phyloP scores from a whole-genome alignment of 1,140 invertebrate species.

The Orchestia grillus region DNA sequence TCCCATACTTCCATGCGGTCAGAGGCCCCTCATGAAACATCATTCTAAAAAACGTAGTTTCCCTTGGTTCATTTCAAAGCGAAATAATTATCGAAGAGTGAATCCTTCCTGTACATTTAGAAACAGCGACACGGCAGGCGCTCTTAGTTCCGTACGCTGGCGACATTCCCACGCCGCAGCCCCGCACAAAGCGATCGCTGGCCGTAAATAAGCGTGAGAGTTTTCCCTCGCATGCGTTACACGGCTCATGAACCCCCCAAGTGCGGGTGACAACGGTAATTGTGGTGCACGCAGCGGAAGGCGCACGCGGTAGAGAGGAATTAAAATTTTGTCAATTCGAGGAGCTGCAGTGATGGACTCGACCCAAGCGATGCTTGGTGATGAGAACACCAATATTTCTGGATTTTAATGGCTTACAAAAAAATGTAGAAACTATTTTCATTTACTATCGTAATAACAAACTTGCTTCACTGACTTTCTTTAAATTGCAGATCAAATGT shows the following conservation, averaged over 20 bases:
- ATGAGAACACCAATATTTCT: neutral
- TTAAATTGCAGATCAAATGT: neutral
- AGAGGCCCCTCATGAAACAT: neutral
- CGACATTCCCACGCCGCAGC: constrained; percentile 11
- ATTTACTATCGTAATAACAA: neutral
- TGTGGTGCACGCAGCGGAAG: neutral
- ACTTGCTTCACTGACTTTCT: neutral
- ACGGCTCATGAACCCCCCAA: constrained; percentile 11
- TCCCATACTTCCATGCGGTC: neutral
- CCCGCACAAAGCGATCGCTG: neutral
- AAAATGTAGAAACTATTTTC: neutral
- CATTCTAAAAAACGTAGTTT: neutral
- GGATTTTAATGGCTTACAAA: neutral
- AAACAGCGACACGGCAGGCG: neutral
- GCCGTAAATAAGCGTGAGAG: constrained; percentile 21
- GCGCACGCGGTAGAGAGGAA: neutral
- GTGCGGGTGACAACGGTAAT: neutral
- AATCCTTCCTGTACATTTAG: neutral
- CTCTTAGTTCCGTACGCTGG: neutral
- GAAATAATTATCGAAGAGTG: neutral
- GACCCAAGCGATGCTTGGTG: neutral
- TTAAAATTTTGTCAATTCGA: neutral
- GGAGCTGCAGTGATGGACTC: neutral
- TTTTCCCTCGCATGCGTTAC: constrained; percentile 12
- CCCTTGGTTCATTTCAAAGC: neutral